Evolutionary conservation across 2,797 vertebrate species (phyloP), one percentile per base, ranked within the genome.

Genomic region (Eupleurogrammus muticus): DNA sequence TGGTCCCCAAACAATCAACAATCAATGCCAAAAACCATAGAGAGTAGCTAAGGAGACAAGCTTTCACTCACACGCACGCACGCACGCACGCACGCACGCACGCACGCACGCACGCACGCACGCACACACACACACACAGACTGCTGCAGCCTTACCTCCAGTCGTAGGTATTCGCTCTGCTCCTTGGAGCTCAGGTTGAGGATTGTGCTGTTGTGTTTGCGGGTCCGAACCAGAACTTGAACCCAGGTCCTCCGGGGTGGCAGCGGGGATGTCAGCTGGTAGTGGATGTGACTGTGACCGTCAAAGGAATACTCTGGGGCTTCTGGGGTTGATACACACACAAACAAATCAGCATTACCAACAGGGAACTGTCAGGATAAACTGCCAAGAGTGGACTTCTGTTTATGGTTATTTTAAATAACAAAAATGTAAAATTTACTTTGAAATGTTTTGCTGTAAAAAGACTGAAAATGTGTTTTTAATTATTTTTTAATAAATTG

Each of bases 221-320:
- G 93, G 2, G 95, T 97, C 63, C 96, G 93, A 50, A 97, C 77
- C 90, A 95, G 87, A n/a, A 95, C 93, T 81, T 96, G 94, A 21
- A 96, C 85, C 80, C 81, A 92, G 0, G 93, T 97, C 87, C 93
- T 93, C 10, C 95, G 93, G 20, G 94, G 79, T 0, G 94, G 89
- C 49, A 94, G 79, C 0, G 86, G 81, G 5, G 92, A 63, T 0
- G 87, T 77, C 53, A 97, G 75, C 90, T 95, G 93, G 83, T 93
- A 96, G 50, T 92, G 94, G 20, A 95, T 80, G 17, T 95, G 90
- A 71, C 95, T 95, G 73, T 94, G 94, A 1, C 93, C 93, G 47
- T 95, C 95, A 50, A 97, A 96, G 12, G 90, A 95, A 61, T 93
- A 95, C 73, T 96, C 95, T 4, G 91, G 89, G 62, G 91, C 93